Base-by-base conservation (phyloP, 2,113 vertebrate genomes). In the Tachysurus fulvidraco region DNA sequence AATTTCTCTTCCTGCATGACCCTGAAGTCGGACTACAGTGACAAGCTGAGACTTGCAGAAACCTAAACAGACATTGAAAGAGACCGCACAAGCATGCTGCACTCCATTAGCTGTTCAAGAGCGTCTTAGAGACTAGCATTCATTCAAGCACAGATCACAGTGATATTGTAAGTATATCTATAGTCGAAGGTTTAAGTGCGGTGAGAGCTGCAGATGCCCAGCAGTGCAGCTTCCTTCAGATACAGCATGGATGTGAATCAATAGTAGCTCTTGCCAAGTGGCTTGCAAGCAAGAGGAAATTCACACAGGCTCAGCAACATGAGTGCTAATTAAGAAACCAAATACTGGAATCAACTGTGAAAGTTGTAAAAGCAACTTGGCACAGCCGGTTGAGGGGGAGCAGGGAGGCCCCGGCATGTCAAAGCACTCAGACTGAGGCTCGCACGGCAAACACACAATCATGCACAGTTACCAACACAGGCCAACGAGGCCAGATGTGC, bases 11-110 rank as follows among this genome's bases (percentile, higher is more conserved):
- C 90, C 93, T 91, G 90, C 84, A 89, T 91, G 93, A 94, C 95
- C 94, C 83, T 83, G 73, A 91, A 94, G 93, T 95, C 94, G 95
- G 92, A 92, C 93, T 93, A 87, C 92, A 92, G 89, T 90, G 92
- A 93, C 95, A 92, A 92, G 95, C 91, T 88, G 82, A 81, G 86
- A 90, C 95, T 92, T 94, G 94, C 92, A 91, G 89, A 86, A 91
- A 89, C 91, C 86, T 76, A 89, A 86, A 91, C 88, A 88, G 90
- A 92, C 83, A 81, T 86, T 79, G 82, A 85, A 25, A 55, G 64
- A 83, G 28, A 65, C 67, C 64, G 9, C 41, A 64, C 46, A n/a
- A 41, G 71, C 21, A 74, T 13, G 69, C 19, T 62, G 17, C 50
- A 80, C 76, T 86, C 54, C n/a, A 23, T 41, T 65, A 14, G 55